phyloP scores from a whole-genome alignment of 2,113 vertebrate genomes.

The Pluvianellus socialis region DNA sequence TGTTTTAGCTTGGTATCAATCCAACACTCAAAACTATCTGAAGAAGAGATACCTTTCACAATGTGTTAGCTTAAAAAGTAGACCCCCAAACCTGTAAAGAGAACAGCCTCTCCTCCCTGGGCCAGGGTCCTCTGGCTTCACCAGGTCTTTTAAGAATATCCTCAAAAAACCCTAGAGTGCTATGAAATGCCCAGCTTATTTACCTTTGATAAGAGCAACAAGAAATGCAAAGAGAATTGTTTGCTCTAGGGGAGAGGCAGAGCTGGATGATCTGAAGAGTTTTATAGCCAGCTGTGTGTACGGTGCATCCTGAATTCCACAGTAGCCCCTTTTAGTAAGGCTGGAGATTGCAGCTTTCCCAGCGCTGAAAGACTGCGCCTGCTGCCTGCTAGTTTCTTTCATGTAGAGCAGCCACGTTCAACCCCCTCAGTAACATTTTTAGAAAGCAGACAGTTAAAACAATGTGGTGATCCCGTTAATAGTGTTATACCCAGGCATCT shows the following conservation, averaged over 20 bases:
- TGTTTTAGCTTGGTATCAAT: neutral
- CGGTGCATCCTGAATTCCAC: constrained; percentile 32
- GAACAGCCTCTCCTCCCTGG: neutral
- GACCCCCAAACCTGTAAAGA: neutral
- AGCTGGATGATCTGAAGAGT: constrained; percentile 33
- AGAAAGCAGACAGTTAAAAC: neutral
- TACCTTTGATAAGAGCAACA: constrained; percentile 56
- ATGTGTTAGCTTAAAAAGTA: neutral
- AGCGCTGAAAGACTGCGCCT: neutral
- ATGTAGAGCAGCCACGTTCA: neutral
- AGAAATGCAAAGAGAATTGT: constrained; percentile 59
- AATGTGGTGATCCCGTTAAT: neutral
- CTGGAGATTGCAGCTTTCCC: neutral
- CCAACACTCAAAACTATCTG: neutral
- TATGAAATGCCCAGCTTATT: constrained; percentile 30
- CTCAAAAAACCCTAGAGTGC: neutral
- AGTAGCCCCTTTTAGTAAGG: neutral
- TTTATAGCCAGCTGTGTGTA: constrained; percentile 40
- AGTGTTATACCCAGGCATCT: neutral
- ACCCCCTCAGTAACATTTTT: neutral
- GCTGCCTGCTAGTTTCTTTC: neutral
- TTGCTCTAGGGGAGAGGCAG: constrained; percentile 50
- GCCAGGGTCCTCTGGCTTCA: neutral
- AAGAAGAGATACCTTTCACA: neutral
- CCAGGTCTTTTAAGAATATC: constrained; percentile 9